Evolutionary conservation across 2,888 invertebrate species (phyloP), one percentile per base, ranked within the genome.

Genomic region (Apomyelois bistriatella): DNA sequence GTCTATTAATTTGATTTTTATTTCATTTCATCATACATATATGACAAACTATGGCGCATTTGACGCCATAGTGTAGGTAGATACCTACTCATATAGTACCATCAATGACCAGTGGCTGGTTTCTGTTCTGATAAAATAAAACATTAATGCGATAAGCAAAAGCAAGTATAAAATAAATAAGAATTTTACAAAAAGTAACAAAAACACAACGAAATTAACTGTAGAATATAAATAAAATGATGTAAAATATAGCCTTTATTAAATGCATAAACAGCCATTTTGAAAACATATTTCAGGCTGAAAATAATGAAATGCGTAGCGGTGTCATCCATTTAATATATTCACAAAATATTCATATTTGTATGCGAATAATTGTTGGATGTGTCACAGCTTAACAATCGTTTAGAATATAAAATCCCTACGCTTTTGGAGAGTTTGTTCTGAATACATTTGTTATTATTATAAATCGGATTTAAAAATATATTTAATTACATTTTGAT

Each of bases 161-260:
- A 22, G n/a, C n/a, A 22, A 22, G 22, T 2, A 22, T 22, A 5
- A 2, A 22, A 22, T 22, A 22, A 22, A 22, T 22, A 3, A 3
- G 5, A 3, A 22, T 22, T 22, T 22, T 5, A 22, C 5, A 3
- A 22, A 22, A 22, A n/a, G n/a, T n/a, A n/a, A n/a, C n/a, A n/a
- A 2, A 22, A 22, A 22, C 5, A 3, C 22, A 3, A 22, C 22
- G 22, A 22, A 22, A 22, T 22, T 22, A 22, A 22, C 22, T 22
- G 22, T 22, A 22, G 22, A 2, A 2, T 5, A 5, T 22, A 22
- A 22, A 22, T 22, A 22, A 22, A 32, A 1, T 32, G 2, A 4
- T 4, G 32, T 32, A 8, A 32, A 32, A 60, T 63, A 58, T 52
- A 60, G 22, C 60, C 61, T 40, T 65, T 66, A 63, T 63, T 61